A percentile compares a stretch with the other conserved stretches of the same genome.
Evolutionary conservation across 2,888 invertebrate species (phyloP).

Genomic region (Drosophila neoperkinsi): DNA sequence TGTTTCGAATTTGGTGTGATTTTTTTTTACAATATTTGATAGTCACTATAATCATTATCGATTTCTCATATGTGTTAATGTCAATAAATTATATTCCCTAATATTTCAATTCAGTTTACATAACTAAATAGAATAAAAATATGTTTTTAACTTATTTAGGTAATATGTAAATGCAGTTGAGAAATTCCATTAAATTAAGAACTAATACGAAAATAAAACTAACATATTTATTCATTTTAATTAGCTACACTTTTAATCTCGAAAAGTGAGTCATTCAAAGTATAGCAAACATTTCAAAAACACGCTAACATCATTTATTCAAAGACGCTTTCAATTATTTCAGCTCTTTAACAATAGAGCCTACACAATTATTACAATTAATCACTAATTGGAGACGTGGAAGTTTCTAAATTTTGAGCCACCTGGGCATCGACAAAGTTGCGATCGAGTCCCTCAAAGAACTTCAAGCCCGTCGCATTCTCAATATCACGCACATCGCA

Average conservation of each 20-base stretch:
- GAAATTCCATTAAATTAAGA: not conserved
- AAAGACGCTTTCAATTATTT: not conserved
- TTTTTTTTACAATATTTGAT: not conserved
- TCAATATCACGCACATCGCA: constrained; percentile 71
- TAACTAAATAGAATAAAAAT: not conserved
- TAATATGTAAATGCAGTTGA: not conserved
- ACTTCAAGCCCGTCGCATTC: constrained; percentile 62
- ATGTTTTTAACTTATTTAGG: too few relatives aligned
- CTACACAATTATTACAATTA: constrained; percentile 3
- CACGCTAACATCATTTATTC: not conserved
- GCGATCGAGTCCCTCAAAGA: constrained; percentile 72
- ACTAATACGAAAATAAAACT: not conserved
- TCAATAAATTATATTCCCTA: not conserved
- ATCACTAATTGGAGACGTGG: constrained; percentile 12
- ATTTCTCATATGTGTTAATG: not conserved
- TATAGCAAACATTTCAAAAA: not conserved
- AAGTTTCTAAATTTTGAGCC: not conserved
- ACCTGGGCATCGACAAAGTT: constrained; percentile 57
- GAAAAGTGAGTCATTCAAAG: not conserved
- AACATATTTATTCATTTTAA: not conserved
- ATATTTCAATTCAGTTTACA: not conserved
- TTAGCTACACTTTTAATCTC: not conserved
- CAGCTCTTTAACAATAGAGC: not conserved
- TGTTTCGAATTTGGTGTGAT: not conserved
- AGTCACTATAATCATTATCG: not conserved